Evolutionary conservation across 2,797 vertebrate species (phyloP), one percentile per base, ranked within the genome.

Genomic region (Meda fulgida): DNA sequence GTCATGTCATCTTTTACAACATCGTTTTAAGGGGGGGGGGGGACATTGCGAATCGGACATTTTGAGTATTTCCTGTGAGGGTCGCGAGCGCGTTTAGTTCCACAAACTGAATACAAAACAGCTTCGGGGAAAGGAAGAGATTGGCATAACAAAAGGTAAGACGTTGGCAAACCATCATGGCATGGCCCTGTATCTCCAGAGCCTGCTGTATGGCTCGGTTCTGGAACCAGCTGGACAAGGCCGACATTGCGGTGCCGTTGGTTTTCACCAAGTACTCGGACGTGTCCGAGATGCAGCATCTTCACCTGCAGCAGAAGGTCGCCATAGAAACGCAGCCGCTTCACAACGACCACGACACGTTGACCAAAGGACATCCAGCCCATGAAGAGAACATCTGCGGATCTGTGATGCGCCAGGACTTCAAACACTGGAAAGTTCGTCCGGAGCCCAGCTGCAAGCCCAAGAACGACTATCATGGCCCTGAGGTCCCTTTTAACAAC

Each of bases 131-230:
- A 82, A 77, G 51, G 23, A 71, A 63, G 40, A 53, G 21, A 48
- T 65, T 71, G 66, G 10, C 48, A 26, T 81, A 29, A 60, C 10
- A 53, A 18, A 38, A 79, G 29, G 76, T 40, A 31, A 78, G 40
- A 21, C 36, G 72, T 81, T 72, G n/a, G n/a, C 89, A 71, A 72
- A 84, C 46, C 69, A 93, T 67, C 92, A 99, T 99, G 98, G 98
- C 98, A 90, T 99, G 98, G 98, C 98, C 98, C 88, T 99, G 98
- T 91, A 99, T 99, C 91, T 97, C 96, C 92, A 95, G 98, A 94
- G 98, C 97, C 66, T 99, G 98, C 95, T 99, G 98, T 95, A 97
- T 99, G 91, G 97, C 98, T 86, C 98, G 97, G 53, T 99, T 99
- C 93, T 99, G 98, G 98, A 99, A 96, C 92, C 97, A 99, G 94